Evolutionary conservation across 2,797 vertebrate genomes (phyloP).

Genomic region (Crocodylus rhombifer): DNA sequence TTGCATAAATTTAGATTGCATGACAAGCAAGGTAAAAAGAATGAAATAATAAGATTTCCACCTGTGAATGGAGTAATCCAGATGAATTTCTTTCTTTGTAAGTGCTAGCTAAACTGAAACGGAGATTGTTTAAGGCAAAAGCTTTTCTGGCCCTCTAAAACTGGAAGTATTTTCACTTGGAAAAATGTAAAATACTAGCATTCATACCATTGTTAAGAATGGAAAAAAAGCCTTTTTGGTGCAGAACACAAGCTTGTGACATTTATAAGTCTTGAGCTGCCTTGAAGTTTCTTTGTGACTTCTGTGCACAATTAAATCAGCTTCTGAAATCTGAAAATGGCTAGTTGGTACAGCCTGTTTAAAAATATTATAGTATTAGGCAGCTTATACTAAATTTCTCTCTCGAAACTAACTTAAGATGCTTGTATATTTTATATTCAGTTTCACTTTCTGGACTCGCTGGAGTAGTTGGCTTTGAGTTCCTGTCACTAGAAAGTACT

Average conservation of each 20-base stretch:
- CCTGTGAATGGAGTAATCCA: too few species aligned
- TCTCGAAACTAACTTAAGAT: too few species aligned
- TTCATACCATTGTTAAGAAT: neutral
- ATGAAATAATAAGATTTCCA: too few species aligned
- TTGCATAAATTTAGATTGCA: too few species aligned
- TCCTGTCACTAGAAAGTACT: neutral
- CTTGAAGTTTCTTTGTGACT: neutral
- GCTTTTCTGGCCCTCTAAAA: constrained; percentile 32
- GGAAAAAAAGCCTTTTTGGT: constrained; percentile 28
- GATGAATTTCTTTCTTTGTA: too few species aligned
- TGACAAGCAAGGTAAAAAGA: too few species aligned
- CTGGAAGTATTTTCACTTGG: neutral
- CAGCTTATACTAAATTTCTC: too few species aligned
- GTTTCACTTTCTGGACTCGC: constrained; percentile 63
- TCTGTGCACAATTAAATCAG: too few species aligned
- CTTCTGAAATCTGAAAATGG: too few species aligned
- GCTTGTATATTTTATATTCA: neutral
- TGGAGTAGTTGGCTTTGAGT: neutral
- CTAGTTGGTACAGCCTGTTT: too few species aligned
- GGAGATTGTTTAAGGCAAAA: neutral
- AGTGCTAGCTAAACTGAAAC: too few species aligned
- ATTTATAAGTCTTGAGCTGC: constrained; percentile 15
- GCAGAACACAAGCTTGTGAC: neutral
- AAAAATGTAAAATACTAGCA: neutral
- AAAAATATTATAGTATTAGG: too few species aligned